Evolutionary conservation across 2,113 vertebrate species (phyloP), one percentile per base, ranked within the genome.

Genomic region (Notiomystis cincta): DNA sequence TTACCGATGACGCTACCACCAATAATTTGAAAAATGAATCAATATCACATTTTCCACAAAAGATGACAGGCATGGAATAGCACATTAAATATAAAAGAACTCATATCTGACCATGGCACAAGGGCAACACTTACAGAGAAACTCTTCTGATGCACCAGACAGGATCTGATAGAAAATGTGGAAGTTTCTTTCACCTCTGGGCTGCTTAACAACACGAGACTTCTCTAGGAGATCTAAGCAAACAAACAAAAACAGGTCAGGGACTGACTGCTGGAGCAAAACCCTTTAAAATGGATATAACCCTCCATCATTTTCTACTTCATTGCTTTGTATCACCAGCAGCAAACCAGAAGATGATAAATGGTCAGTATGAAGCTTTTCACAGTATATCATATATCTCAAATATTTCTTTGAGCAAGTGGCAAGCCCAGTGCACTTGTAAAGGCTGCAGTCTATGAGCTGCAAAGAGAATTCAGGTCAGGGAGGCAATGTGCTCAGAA

Each of bases 91-190:
- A 69, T 3, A 62, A 81, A 89, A 78, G 3, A 5, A 38, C 22
- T 69, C 22, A 1, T 10, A 54, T n/a, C 56, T 58, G 37, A 62
- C 51, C 70, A 66, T 3, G 27, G 9, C 31, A 61, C n/a, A 73
- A 67, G 65, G 22, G n/a, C 25, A 72, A 38, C 38, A 98, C 99
- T 99, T 98, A 99, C 99, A 98, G 75, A 99, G 99, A 30, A 99
- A 98, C 83, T 99, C 99, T 69, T 99, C 99, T 0, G 99, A 99
- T 62, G 99, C 99, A 70, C 99, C 99, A 33, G 99, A 99, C 90
- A 99, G 89, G 79, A 99, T 98, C 97, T 99, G 99, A 96, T 99
- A 99, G 97, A 99, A 99, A 97, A 99, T 85, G 82, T 99, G 99
- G 97, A 99, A 99, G 96, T 99, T 99, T 96, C 99, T 98, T 98